phyloP scores from a whole-genome alignment of 2,888 invertebrate species.

The Mythimna albipuncta region DNA sequence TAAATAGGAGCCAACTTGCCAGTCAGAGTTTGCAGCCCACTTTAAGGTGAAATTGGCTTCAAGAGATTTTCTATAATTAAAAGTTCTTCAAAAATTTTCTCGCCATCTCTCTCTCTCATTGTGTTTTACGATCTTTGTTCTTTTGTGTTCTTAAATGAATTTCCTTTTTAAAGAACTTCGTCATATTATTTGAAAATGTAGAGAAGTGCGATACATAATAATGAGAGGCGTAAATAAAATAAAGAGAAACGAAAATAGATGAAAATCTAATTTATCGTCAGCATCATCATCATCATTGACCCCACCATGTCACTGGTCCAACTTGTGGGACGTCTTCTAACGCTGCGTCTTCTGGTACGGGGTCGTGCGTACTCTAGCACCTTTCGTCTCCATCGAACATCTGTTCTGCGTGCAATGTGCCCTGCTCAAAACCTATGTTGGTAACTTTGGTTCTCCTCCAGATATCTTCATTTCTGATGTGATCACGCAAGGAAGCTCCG shows the following conservation, averaged over 20 bases:
- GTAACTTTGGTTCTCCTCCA: too few species aligned
- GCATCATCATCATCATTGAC: too few species aligned
- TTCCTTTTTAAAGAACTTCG: slow-evolving; percentile 29
- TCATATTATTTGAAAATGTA: slow-evolving; percentile 10
- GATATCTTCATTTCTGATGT: too few species aligned
- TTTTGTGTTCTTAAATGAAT: slow-evolving; percentile 55
- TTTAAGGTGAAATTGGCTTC: slow-evolving; percentile 69
- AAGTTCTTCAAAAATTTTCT: slow-evolving; percentile 69
- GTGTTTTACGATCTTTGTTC: slow-evolving; percentile 57
- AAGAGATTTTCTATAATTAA: slow-evolving; percentile 75
- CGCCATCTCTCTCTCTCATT: slow-evolving; percentile 59
- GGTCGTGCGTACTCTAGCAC: too few species aligned
- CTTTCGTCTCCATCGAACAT: too few species aligned
- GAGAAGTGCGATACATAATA: not conserved
- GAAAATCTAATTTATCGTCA: not conserved
- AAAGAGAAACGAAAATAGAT: not conserved
- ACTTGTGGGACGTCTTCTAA: too few species aligned
- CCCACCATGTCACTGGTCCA: too few species aligned
- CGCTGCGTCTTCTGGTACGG: too few species aligned
- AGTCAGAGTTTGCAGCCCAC: slow-evolving; percentile 67
- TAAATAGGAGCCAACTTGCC: slow-evolving; percentile 72
- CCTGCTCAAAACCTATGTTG: too few species aligned
- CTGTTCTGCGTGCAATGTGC: too few species aligned
- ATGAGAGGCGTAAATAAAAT: not conserved
- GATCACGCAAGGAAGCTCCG: too few species aligned